Percentiles rank a stretch among this genome's conserved stretches.
These are phyloP conservation scores for Caenorhabditis imperialis DNA, from an alignment of 2,888 invertebrate species.

Conservation along the genomic window DNA sequence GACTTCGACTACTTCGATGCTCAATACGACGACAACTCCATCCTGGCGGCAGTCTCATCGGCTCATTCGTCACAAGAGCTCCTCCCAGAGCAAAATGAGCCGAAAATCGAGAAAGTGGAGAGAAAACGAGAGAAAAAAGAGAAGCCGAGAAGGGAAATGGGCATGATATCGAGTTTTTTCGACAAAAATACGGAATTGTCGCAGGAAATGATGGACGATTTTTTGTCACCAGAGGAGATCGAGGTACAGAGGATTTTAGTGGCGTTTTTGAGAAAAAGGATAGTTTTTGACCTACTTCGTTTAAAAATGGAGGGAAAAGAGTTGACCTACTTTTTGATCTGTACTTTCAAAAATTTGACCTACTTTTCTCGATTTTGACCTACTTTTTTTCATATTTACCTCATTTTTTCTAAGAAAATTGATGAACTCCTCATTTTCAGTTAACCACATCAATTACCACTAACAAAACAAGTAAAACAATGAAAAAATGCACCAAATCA, in stretches of 20 bases:
- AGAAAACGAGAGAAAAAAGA: background rate
- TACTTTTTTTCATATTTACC: too few species aligned
- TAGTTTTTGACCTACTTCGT: too few species aligned
- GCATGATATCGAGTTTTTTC: background rate
- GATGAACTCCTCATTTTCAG: too few species aligned
- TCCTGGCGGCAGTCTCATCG: constrained; percentile 25
- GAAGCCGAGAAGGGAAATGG: background rate
- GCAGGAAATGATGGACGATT: background rate
- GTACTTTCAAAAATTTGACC: too few species aligned
- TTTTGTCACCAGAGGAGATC: background rate
- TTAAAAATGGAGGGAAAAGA: too few species aligned
- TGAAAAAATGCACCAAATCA: too few species aligned
- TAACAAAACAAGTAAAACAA: too few species aligned
- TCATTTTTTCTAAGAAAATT: too few species aligned
- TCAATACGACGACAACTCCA: constrained; percentile 9
- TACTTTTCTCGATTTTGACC: too few species aligned
- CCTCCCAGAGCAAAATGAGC: background rate
- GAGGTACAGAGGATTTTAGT: background rate
- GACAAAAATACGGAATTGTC: background rate
- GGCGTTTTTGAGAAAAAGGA: too few species aligned
- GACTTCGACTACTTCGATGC: background rate
- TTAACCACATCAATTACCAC: too few species aligned
- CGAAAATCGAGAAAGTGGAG: background rate
- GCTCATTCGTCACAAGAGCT: constrained; percentile 19
- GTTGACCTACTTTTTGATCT: too few species aligned